Base-by-base conservation (phyloP, 2,888 invertebrate genomes). In the Philereme transversata region DNA sequence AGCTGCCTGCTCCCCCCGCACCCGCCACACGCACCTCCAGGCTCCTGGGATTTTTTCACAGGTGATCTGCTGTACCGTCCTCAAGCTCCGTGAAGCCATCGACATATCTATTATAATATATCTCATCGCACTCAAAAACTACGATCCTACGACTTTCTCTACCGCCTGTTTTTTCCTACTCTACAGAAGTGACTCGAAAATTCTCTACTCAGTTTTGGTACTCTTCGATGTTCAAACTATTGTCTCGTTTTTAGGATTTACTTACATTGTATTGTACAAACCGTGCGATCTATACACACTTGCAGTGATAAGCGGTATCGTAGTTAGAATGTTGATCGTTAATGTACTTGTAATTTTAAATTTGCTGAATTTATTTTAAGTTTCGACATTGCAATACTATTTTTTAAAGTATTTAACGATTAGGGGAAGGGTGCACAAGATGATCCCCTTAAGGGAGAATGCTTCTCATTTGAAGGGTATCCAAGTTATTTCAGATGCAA, bases 11-110 rank as follows among this genome's bases (percentile, higher is more conserved):
- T 38, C 78, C 71, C 63, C 92, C 93, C 11, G 64, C 78, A 5
- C 77, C 82, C 0, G 86, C 88, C 40, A 87, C 89, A 41, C 78
- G 90, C 56, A 72, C 88, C 8, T 81, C 90, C 4, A 74, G 91
- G 35, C 77, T 92, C 67, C 87, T 92, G 35, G 92, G 92, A 84
- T 90, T 92, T 88, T 92, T 92, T 88, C 91, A 92, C 75, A 89
- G 91, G 86, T 92, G 90, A 91, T 90, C 89, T 86, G 84, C 80
- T 85, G 83, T 75, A 75, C 78, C 78, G 78, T 78, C 79, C 76
- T 79, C 75, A 79, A 78, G 71, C 76, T 77, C 71, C 77, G 75
- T 73, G 75, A 71, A 72, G 74, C 77, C 70, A 75, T 81, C 65
- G 81, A 82, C 74, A 75, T 83, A 77, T 77, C 83, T 72, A 79